These are phyloP conservation scores for Seira ritae DNA, from an alignment of 2,888 invertebrate genomes.

Conservation along the genomic window DNA sequence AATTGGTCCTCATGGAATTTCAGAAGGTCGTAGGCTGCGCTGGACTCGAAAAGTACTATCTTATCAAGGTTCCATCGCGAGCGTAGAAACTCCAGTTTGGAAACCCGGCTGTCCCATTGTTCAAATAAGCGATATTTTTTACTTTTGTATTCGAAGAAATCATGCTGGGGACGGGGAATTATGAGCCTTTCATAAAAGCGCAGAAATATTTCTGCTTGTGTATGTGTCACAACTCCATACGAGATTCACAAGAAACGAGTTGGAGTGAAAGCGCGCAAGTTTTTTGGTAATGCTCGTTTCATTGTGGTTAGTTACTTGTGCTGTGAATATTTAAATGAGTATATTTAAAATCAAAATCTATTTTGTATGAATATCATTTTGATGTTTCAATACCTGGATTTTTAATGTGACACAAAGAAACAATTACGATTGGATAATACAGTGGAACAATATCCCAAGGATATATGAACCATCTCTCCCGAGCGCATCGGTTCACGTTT, in stretches of 20 bases:
- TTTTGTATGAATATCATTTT: too few species aligned
- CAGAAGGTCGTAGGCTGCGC: not conserved
- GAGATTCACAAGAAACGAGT: constrained; percentile 12
- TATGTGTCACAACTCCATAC: not conserved
- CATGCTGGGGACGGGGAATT: not conserved
- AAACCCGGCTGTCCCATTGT: not conserved
- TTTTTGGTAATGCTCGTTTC: constrained; percentile 3
- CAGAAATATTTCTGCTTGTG: not conserved
- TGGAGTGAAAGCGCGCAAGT: constrained; percentile 14
- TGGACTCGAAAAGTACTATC: not conserved
- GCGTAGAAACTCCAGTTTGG: constrained; percentile 24
- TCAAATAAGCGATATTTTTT: constrained; percentile 7
- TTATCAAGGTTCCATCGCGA: constrained; percentile 33
- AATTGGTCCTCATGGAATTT: constrained; percentile 6
- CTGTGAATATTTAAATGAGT: too few species aligned
- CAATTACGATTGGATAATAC: not conserved
- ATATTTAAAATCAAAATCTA: too few species aligned
- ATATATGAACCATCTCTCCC: too few species aligned
- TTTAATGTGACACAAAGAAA: constrained; percentile 20
- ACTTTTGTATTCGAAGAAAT: not conserved
- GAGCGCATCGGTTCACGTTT: constrained; percentile 1
- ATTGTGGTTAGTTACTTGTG: too few species aligned
- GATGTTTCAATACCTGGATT: too few species aligned
- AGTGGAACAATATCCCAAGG: too few species aligned
- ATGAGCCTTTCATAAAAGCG: constrained; percentile 25